phyloP scores from a whole-genome alignment of 2,113 vertebrate genomes.

The Apeltes quadracus region DNA sequence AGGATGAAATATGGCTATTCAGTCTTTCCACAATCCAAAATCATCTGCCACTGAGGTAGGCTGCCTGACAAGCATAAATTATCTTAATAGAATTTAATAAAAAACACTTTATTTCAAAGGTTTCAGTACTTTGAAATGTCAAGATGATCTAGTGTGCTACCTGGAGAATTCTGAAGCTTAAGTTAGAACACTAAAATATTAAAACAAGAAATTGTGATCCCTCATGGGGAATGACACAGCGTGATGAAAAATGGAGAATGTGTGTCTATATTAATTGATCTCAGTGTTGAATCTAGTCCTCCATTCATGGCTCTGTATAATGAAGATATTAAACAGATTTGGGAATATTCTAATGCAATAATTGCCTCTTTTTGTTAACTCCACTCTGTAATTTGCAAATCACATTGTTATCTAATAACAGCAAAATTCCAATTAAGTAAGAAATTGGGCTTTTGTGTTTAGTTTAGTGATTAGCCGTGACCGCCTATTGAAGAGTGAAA shows the following conservation, averaged over 20 bases:
- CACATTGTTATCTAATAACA: conserved; percentile 75
- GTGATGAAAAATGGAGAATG: conserved; percentile 75
- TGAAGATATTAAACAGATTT: conserved; percentile 75
- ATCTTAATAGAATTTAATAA: conserved; percentile 84
- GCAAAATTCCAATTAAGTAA: conserved; percentile 73
- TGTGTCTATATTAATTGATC: conserved; percentile 80
- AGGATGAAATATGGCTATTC: conserved; percentile 64
- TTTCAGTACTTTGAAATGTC: conserved; percentile 82
- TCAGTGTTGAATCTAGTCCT: conserved; percentile 63
- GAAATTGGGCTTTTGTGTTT: conserved; percentile 72
- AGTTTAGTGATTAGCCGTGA: conserved; percentile 68
- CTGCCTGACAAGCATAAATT: conserved; percentile 82
- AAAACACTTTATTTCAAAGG: conserved; percentile 85
- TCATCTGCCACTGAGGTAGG: conserved; percentile 57
- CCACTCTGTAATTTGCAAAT: conserved; percentile 63
- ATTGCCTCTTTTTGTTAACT: conserved; percentile 62
- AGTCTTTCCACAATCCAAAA: conserved; percentile 40
- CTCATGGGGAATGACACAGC: conserved; percentile 60
- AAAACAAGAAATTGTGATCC: conserved; percentile 78
- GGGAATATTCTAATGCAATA: conserved; percentile 73
- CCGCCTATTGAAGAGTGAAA: conserved; percentile 60
- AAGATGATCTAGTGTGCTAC: conserved; percentile 78
- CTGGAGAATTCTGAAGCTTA: conserved; percentile 77
- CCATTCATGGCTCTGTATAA: conserved; percentile 65
- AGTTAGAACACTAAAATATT: conserved; percentile 84